phyloP scores from a whole-genome alignment of 2,113 vertebrate species.

The Porphyrio hochstetteri region DNA sequence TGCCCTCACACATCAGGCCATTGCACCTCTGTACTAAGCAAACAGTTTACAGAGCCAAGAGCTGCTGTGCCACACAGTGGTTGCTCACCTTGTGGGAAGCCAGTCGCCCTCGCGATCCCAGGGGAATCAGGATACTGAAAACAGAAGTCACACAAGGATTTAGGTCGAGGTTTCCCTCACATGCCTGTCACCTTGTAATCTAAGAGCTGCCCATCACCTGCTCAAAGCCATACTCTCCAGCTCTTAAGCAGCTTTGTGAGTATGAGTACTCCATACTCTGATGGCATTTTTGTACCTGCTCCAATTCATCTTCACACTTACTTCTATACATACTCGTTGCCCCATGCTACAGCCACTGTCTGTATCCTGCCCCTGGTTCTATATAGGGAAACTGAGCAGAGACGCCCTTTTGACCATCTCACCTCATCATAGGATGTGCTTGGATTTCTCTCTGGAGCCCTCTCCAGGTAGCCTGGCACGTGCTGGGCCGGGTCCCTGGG shows the following conservation, averaged over 20 bases:
- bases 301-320: not conserved
- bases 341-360: not conserved
- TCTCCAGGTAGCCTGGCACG: not conserved
- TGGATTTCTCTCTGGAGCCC: not conserved
- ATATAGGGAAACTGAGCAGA: fast-evolving
- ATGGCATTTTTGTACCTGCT: not conserved
- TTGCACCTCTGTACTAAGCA: not conserved
- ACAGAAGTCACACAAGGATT: not conserved
- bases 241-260: not conserved
- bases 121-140: constrained; percentile 17
- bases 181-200: not conserved
- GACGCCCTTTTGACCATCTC: not conserved
- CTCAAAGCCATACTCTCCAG: not conserved
- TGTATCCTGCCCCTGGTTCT: not conserved
- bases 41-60: not conserved
- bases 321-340: not conserved
- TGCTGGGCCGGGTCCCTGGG: not conserved
- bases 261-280: not conserved
- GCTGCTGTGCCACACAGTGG: not conserved
- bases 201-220: not conserved
- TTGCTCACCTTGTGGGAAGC: constrained; percentile 37
- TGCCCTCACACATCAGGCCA: not conserved
- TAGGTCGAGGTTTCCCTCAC: not conserved
- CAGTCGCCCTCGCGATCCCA: not conserved
- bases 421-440: not conserved